A percentile compares a stretch with the other conserved stretches of the same genome.
These are phyloP conservation scores for Crotalus viridis DNA, from an alignment of 2,113 vertebrate species.

Conservation along the genomic window DNA sequence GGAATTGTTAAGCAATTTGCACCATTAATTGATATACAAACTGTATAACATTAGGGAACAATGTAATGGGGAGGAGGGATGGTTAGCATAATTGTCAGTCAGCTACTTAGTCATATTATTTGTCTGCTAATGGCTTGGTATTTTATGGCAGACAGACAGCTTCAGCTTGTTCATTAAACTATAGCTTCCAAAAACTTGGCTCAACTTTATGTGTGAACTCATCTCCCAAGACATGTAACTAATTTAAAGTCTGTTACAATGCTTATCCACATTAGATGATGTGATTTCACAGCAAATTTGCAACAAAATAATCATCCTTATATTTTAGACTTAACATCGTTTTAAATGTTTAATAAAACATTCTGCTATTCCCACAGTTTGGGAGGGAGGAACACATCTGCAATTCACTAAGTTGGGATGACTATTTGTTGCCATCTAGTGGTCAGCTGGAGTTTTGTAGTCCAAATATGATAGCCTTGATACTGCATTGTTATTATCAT, in stretches of 20 bases:
- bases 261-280: not conserved
- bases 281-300: not conserved
- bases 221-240: not conserved
- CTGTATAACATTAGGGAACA: not conserved
- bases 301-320: not conserved
- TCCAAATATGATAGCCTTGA: fast-evolving
- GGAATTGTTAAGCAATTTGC: not conserved
- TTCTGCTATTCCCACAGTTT: fast-evolving
- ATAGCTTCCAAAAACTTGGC: not conserved
- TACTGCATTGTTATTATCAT: not conserved
- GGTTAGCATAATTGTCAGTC: not conserved
- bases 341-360: not conserved
- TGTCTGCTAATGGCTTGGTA: not conserved
- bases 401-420: not conserved
- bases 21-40: not conserved
- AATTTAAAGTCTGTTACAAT: not conserved
- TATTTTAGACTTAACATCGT: not conserved
- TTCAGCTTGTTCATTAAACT: not conserved
- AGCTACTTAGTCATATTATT: not conserved
- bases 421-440: not conserved
- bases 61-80: not conserved
- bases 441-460: not conserved
- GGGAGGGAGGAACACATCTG: not conserved
- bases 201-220: not conserved
- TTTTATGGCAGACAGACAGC: not conserved